Percentiles rank a stretch among this genome's conserved stretches.
phyloP scores from a whole-genome alignment of 2,113 vertebrate species.

The Dendropsophus ebraccatus region DNA sequence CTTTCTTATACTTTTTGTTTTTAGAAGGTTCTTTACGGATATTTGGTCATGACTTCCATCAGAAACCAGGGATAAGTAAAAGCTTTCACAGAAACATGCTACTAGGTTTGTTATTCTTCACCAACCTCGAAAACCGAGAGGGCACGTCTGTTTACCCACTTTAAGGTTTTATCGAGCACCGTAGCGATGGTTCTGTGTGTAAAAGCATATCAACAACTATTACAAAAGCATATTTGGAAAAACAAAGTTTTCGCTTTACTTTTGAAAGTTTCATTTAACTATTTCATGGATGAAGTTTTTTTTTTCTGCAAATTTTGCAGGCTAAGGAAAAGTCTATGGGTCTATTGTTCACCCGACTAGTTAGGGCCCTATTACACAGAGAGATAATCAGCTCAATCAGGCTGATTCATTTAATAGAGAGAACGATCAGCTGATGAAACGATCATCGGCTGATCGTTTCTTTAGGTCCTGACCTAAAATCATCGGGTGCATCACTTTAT shows the following conservation, averaged over 20 bases:
- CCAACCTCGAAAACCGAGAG: background rate
- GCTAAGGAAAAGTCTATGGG: too few species aligned
- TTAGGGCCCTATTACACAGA: too few species aligned
- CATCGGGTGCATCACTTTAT: too few species aligned
- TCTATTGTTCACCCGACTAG: too few species aligned
- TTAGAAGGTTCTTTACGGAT: background rate
- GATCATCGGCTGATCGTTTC: too few species aligned
- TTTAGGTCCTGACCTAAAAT: too few species aligned
- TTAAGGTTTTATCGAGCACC: background rate
- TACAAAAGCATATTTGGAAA: background rate
- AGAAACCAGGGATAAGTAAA: background rate
- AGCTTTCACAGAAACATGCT: background rate
- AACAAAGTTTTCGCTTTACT: background rate
- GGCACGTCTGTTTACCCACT: background rate
- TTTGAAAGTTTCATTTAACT: background rate
- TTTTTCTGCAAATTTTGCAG: too few species aligned
- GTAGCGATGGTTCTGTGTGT: background rate
- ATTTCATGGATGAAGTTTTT: background rate
- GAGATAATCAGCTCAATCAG: too few species aligned
- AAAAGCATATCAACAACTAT: background rate
- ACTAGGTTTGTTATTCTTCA: background rate
- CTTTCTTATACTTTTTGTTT: background rate
- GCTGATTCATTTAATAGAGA: too few species aligned
- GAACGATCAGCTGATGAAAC: too few species aligned
- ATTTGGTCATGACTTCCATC: constrained; percentile 6